Base-by-base conservation (phyloP, 2,888 invertebrate species). In the Tupiocoris notatus region DNA sequence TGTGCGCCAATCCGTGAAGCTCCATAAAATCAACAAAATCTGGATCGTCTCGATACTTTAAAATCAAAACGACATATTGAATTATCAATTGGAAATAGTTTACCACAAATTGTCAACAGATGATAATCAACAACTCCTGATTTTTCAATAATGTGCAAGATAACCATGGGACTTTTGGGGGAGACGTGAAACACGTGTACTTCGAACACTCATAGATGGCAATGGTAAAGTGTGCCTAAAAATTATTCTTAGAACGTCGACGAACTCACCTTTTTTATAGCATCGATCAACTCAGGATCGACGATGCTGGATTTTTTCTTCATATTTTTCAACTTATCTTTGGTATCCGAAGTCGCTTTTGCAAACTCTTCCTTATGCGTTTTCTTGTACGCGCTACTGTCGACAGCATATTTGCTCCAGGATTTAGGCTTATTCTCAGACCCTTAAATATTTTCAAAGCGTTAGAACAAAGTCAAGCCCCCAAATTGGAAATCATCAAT, bases 321-420 rank as follows among this genome's bases (percentile, higher is more conserved):
- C 7, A 76, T 78, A 39, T 81, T 82, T 67, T 81, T 81, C 77
- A 84, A 83, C 76, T 80, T 82, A 78, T 75, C 79, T 75, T 66
- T 79, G 79, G 66, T 83, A 75, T 83, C 79, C 80, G 81, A 81
- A 59, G 80, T 79, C 81, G 85, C 82, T 80, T 76, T 62, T 21
- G 61, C 22, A 22, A 66, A 75, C 57, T 85, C 84, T 20, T 73
- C 62, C 62, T 73, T 61, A 81, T 87, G 85, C 22, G 86, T 81
- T 79, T 87, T 88, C 81, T 88, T 88, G 81, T 87, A 89, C 2
- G 88, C 88, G 77, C 89, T 88, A 83, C 91, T 93, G 77, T 94
- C 94, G 56, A 88, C 84, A 0, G 95, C 89, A 86, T 96, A 92
- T 86, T 95, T 96, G 84, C 96, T 97, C 96, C 96, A 96, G 0